Conservation (phyloP, 1,140 invertebrate genomes). For the Carposina sasakii region DNA sequence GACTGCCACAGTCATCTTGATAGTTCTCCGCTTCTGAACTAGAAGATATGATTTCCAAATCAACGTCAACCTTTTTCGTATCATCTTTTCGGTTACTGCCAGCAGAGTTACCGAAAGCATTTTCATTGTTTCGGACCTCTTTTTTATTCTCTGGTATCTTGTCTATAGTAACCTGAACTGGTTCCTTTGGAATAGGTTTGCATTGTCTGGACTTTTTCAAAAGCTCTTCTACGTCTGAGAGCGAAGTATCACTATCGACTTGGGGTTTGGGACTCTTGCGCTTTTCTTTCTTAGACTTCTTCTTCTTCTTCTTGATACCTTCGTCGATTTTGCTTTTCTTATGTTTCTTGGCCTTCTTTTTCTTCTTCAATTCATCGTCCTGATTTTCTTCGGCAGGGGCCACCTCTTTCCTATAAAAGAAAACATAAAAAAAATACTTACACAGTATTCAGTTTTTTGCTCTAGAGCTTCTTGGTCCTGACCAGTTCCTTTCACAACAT, state of each 20-base stretch:
- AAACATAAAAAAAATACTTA: too few species aligned
- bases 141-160: too few species aligned
- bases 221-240: conserved; percentile 57
- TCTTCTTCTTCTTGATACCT: conserved; percentile 39
- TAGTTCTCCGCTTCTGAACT: conserved; percentile 79
- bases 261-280: conserved; percentile 32
- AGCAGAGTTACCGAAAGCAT: conserved; percentile 46
- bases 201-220: conserved; percentile 44
- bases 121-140: conserved; percentile 54
- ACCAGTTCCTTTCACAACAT: conserved; percentile 27
- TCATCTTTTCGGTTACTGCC: conserved; percentile 44
- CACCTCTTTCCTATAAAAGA: too few species aligned
- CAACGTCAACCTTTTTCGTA: conserved; percentile 32
- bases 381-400: conserved; percentile 28
- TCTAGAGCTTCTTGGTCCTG: conserved; percentile 9
- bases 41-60: conserved; percentile 79
- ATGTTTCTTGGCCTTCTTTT: conserved; percentile 73
- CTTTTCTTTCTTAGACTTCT: conserved; percentile 53
- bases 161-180: conserved; percentile 28
- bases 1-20: conserved; percentile 82
- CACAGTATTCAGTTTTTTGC: conserved; percentile 17
- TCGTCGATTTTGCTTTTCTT: conserved; percentile 66
- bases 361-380: conserved; percentile 48
- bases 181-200: conserved; percentile 14
- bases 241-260: conserved; percentile 62